Evolutionary conservation across 2,113 vertebrate genomes (phyloP).

Genomic region (Cochlearius cochlearius): DNA sequence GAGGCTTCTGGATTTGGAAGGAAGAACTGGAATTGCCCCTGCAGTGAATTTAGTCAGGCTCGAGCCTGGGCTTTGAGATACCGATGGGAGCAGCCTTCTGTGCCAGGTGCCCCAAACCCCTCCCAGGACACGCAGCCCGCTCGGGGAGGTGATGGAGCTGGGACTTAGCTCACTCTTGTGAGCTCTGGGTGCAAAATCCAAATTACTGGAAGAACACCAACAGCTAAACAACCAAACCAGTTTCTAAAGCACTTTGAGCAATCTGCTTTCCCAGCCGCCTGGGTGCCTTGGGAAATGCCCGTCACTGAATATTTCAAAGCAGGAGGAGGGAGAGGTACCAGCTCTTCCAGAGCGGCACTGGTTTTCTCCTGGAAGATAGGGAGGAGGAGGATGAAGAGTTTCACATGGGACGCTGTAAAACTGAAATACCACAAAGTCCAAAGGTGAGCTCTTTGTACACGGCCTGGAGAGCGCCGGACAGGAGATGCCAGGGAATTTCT

Average conservation of each 20-base stretch:
- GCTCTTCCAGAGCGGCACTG: background rate
- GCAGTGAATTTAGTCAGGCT: background rate
- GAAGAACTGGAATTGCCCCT: background rate
- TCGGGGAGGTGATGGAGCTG: background rate
- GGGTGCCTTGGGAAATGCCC: background rate
- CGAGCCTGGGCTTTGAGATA: background rate
- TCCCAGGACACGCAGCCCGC: background rate
- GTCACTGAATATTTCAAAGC: background rate
- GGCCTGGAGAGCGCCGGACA: fast-evolving
- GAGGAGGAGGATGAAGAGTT: background rate
- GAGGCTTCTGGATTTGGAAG: background rate
- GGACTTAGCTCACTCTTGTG: background rate
- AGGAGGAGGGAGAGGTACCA: background rate
- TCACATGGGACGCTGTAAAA: background rate
- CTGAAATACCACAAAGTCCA: background rate
- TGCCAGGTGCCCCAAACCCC: background rate
- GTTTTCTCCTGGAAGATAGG: background rate
- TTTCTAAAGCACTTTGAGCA: background rate
- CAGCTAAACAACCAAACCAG: background rate
- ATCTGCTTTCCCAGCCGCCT: fast-evolving
- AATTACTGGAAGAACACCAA: background rate
- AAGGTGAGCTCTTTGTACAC: background rate
- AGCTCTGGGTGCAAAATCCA: background rate
- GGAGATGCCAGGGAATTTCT: background rate
- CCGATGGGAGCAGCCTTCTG: fast-evolving